These are phyloP conservation scores for Radopholus similis DNA, from an alignment of 1,140 invertebrate species.

Conservation along the genomic window DNA sequence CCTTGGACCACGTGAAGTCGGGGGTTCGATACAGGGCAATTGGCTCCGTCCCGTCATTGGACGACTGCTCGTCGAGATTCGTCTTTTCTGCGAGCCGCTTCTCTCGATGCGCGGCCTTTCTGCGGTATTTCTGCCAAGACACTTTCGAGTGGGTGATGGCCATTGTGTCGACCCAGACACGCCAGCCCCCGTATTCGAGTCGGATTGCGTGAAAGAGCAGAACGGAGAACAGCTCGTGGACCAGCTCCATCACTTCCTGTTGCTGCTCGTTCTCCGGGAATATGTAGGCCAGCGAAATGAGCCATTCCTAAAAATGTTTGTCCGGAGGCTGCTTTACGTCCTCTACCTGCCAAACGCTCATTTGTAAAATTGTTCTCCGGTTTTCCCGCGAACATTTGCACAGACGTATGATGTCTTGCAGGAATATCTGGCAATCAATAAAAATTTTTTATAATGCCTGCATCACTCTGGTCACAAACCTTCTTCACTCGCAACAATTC, in stretches of 20 bases:
- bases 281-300: slow-evolving; percentile 96
- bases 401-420: slow-evolving; percentile 91
- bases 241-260: slow-evolving; percentile 94
- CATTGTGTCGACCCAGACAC: slow-evolving; percentile 96
- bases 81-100: slow-evolving; percentile 21
- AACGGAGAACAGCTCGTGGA: slow-evolving; percentile 93
- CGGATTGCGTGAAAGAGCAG: slow-evolving; percentile 97
- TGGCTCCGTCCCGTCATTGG: not conserved
- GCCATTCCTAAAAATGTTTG: slow-evolving; percentile 77
- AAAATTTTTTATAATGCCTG: not conserved
- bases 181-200: slow-evolving; percentile 98
- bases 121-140: slow-evolving; percentile 45
- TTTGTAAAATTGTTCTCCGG: slow-evolving; percentile 61
- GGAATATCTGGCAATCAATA: slow-evolving; percentile 68
- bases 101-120: slow-evolving; percentile 24
- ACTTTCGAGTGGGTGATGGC: slow-evolving; percentile 96
- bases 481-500: slow-evolving; percentile 84
- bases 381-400: slow-evolving; percentile 97
- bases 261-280: slow-evolving; percentile 90
- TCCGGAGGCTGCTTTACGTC: not conserved
- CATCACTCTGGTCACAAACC: not conserved
- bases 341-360: slow-evolving; percentile 13
- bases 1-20: slow-evolving; percentile 98
- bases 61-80: not conserved
- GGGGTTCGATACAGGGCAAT: slow-evolving; percentile 91